Evolutionary conservation across 2,888 invertebrate genomes (phyloP).

Genomic region (Neria commutata): DNA sequence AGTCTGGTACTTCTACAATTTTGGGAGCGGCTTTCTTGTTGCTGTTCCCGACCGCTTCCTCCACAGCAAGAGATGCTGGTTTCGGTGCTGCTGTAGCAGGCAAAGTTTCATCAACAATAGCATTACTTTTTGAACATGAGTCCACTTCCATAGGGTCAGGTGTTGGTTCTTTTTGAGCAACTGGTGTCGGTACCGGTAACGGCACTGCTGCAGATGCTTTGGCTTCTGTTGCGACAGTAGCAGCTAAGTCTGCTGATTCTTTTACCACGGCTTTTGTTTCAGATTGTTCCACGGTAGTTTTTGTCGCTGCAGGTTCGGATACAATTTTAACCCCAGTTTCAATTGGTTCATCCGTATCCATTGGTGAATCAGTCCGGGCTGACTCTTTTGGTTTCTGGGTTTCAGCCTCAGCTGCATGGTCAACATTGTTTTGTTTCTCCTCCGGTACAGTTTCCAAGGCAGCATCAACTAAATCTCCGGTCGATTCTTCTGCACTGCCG

Average conservation of each 20-base stretch:
- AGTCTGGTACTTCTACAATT: constrained; percentile 20
- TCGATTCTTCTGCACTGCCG: no score
- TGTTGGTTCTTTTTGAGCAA: constrained; percentile 34
- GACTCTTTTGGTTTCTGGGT: no score
- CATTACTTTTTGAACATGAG: constrained; percentile 32
- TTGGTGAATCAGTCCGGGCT: constrained; percentile 34
- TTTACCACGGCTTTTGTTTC: constrained; percentile 23
- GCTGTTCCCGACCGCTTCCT: constrained; percentile 13
- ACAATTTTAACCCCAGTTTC: constrained; percentile 13
- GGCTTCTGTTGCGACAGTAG: constrained; percentile 14
- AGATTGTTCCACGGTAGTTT: constrained; percentile 30
- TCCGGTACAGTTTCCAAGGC: constrained; percentile 25
- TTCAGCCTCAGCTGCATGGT: constrained; percentile 23
- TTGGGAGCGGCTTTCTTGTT: constrained; percentile 7
- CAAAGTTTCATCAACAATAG: constrained; percentile 25
- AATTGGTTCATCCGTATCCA: constrained; percentile 36
- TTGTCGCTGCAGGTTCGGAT: constrained; percentile 25
- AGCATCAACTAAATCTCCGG: constrained; percentile 38
- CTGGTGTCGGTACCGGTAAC: constrained; percentile 18
- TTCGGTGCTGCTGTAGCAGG: constrained; percentile 1
- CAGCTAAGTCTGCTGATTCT: background rate
- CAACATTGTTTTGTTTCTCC: constrained; percentile 38
- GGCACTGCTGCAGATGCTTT: no score
- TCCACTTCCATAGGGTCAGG: constrained; percentile 60
- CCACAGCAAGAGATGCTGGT: background rate